Evolutionary conservation across 2,113 vertebrate genomes (phyloP), one percentile per base, ranked within the genome.

Genomic region (Psophia crepitans): DNA sequence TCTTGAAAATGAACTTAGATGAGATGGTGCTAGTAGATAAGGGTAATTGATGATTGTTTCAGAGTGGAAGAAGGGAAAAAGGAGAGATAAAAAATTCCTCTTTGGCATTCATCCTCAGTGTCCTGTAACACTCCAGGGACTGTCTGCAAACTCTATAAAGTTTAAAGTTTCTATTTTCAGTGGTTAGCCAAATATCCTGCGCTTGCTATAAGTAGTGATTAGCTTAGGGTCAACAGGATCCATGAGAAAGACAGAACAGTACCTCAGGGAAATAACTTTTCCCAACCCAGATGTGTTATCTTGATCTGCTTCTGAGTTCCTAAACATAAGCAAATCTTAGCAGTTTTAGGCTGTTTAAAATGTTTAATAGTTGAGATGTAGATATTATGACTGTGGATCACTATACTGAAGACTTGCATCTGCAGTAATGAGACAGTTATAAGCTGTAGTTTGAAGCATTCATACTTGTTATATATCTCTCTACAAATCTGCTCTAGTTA

Each of bases 21-120:
- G 98, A 99, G 98, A 99, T 98, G 98, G 98, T 98, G 98, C 95
- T 93, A 97, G 98, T 98, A 98, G 99, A 99, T 99, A 99, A 99
- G 98, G 97, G 98, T 99, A 99, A 99, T 98, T 99, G 99, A 99
- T 99, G 99, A 99, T 98, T 99, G 98, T 99, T 99, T 99, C 98
- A 99, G 98, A 98, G 97, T 90, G 69, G 96, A 97, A 97, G 96
- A 98, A 96, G 94, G 96, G 96, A 93, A 97, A 97, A 97, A 96
- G 84, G 95, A 95, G 94, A 94, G 96, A 97, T 92, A 95, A 95
- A 97, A 97, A 98, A 97, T 96, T 96, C 93, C 96, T 95, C 96
- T 95, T 98, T 97, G 96, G 97, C 96, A 96, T 96, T 98, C 96
- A 97, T 98, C 88, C 94, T 97, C 93, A n/a, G 94, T 96, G 95